These are phyloP conservation scores for Nomia melanderi DNA, from an alignment of 1,140 invertebrate species.

Conservation along the genomic window DNA sequence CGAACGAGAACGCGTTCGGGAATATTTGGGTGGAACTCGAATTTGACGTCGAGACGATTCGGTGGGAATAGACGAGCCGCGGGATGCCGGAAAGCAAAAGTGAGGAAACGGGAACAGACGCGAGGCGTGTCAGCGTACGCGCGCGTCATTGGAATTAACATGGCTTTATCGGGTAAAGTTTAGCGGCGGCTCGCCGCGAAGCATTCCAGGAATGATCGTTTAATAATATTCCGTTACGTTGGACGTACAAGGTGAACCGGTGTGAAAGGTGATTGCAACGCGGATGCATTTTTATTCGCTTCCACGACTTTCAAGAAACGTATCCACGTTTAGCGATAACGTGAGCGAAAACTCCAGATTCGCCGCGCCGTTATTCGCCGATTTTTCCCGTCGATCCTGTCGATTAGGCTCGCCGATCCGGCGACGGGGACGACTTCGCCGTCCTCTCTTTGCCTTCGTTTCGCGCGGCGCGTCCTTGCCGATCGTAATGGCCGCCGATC, in stretches of 20 bases:
- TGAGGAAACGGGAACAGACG: constrained; percentile 22
- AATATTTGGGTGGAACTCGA: no score
- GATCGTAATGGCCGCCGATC: neutral
- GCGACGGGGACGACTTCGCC: neutral
- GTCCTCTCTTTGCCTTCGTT: neutral
- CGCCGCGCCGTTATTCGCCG: neutral
- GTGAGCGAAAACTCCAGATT: constrained; percentile 52
- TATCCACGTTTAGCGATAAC: constrained; percentile 48
- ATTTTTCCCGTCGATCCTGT: neutral
- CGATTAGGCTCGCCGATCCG: neutral
- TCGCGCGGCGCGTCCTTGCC: neutral
- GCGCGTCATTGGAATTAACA: constrained; percentile 50
- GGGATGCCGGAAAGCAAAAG: constrained; percentile 53
- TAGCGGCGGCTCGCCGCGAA: constrained; percentile 21
- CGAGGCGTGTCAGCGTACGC: neutral
- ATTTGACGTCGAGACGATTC: no score
- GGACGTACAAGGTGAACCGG: constrained; percentile 66
- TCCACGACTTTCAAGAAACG: constrained; percentile 53
- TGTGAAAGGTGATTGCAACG: constrained; percentile 68
- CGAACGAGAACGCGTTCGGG: no score
- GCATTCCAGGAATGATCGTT: constrained; percentile 63
- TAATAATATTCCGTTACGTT: constrained; percentile 65
- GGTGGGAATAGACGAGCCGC: neutral
- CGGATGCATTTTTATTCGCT: constrained; percentile 64
- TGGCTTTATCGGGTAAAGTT: constrained; percentile 52